Evolutionary conservation across 2,888 invertebrate genomes (phyloP), one percentile per base, ranked within the genome.

Genomic region (Argyresthia goedartella): DNA sequence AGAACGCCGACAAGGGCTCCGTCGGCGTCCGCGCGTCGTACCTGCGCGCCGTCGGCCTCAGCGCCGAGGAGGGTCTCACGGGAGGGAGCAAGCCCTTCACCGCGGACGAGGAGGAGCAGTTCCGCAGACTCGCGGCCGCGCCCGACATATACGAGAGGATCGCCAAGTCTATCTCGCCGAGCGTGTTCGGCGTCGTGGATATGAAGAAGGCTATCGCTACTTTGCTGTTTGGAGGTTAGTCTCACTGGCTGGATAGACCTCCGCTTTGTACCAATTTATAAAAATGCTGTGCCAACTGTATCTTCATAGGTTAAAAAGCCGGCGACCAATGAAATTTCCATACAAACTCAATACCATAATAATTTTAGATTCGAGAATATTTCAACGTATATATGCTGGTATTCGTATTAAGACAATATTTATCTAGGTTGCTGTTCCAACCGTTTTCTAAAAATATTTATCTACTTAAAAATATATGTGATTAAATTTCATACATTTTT

Each of bases 201-300:
- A 97, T 99, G 62, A 99, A 99, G 76, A 99, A 97, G 77, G 96
- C 99, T 2, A 96, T 99, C 53, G 95, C 97, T 10, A 95, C 97
- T 65, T 87, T 99, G 56, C 82, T 99, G 42, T 98, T 99, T 86
- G 98, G 98, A 61, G 99, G 95, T 87, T 62, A 62, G 48, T 51
- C 9, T 48, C 39, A n/a, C 9, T 9, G 36, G 25, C 25, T 4
- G 25, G 25, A n/a, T n/a, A n/a, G n/a, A n/a, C n/a, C n/a, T n/a
- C n/a, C n/a, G n/a, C n/a, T n/a, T n/a, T n/a, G n/a, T n/a, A n/a
- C n/a, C n/a, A n/a, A n/a, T n/a, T n/a, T n/a, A 25, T 25, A 25
- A 25, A 6, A 25, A 25, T 25, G 25, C 25, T 4, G 25, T 25
- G 25, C n/a, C n/a, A n/a, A n/a, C n/a, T n/a, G n/a, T n/a, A n/a